Evolutionary conservation across 1,140 invertebrate species (phyloP), one percentile per base, ranked within the genome.

Genomic region (Heterodera schachtii): DNA sequence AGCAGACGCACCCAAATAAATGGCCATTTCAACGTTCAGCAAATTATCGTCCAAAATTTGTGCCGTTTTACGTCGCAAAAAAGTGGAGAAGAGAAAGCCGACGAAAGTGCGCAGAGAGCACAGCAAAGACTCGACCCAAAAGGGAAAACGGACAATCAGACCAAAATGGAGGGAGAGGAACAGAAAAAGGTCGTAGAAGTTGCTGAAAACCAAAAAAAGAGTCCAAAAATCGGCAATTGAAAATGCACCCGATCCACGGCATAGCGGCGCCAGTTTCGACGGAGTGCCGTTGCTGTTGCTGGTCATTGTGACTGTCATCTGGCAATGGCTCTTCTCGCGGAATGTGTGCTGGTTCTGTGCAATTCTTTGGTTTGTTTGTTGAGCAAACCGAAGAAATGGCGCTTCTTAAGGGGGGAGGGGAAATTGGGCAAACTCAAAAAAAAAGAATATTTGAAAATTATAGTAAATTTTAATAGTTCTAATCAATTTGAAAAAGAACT

Each of bases 91-190:
- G 41, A 76, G 66, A 21, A 64, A 60, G 6, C 75, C 47, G 66
- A 76, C 66, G 57, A 76, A 52, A 64, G 47, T 52, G 44, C 21
- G 19, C 31, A 79, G 64, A 31, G 77, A 79, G n/a, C 69, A 79
- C 11, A 79, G 77, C 31, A 76, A 76, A 75, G 77, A 19, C 49
- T 79, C 77, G 6, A 79, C 1, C 77, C 77, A 74, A 74, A 74
- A 75, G 47, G 79, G 73, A 66, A 79, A 79, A 47, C n/a, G 21
- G 19, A 49, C 31, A 49, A 79, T 64, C 57, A 64, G 11, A 67
- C 19, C 60, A 21, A 66, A 73, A 79, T 46, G 64, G 67, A 57
- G 46, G 19, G 52, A 75, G 31, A 79, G 41, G 52, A 21, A 71
- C 19, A 79, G 69, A 2, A 31, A 67, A 5, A 79, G 19, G n/a